Percentiles rank a stretch among this genome's conserved stretches.
Conservation (phyloP, 2,888 invertebrate species). For the Phengaris arion region DNA sequence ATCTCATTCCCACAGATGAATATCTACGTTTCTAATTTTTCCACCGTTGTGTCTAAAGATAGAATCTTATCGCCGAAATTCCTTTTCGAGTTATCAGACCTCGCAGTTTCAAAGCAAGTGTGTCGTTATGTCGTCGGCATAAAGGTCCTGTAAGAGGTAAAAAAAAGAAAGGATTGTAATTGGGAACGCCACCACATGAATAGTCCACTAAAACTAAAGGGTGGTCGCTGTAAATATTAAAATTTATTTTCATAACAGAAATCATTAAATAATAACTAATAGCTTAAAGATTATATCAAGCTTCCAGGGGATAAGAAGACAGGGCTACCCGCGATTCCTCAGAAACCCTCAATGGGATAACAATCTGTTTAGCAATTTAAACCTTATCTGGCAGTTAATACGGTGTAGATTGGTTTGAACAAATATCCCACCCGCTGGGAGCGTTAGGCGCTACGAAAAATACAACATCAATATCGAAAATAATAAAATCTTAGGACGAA, state of each 20-base stretch:
- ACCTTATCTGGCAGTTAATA: conserved; percentile 41
- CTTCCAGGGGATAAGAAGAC: conserved; percentile 58
- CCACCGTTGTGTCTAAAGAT: background rate
- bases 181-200: background rate
- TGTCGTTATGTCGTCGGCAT: no score
- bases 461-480: conserved; percentile 76
- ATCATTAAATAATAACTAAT: conserved; percentile 42
- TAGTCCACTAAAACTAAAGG: conserved; percentile 8
- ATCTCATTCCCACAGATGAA: background rate
- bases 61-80: background rate
- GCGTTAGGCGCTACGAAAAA: conserved; percentile 73
- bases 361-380: conserved; percentile 43
- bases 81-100: background rate
- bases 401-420: conserved; percentile 47
- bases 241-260: conserved; percentile 33
- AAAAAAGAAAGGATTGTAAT: no score
- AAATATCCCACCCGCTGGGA: conserved; percentile 63
- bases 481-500: conserved; percentile 77
- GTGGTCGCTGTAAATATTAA: conserved; percentile 24
- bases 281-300: conserved; percentile 59
- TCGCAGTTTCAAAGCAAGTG: no score
- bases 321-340: conserved; percentile 63
- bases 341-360: conserved; percentile 57
- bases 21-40: background rate
- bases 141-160: no score